These are phyloP conservation scores for Cephus rjabovi DNA, from an alignment of 2,888 invertebrate genomes.

Conservation along the genomic window DNA sequence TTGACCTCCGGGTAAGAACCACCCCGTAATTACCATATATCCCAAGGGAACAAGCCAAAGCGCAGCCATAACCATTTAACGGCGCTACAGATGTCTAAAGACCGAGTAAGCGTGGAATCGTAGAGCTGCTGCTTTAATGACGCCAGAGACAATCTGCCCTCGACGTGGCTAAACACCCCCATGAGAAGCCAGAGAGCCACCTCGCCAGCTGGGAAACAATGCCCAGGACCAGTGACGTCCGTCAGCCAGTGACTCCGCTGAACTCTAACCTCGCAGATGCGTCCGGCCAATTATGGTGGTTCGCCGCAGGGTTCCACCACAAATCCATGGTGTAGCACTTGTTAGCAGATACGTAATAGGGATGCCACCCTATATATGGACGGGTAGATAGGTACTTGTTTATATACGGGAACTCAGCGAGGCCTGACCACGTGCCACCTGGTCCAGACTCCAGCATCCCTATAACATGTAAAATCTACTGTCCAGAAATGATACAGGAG, in stretches of 20 bases:
- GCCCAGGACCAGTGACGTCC: neutral
- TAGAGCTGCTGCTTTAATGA: neutral
- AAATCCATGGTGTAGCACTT: neutral
- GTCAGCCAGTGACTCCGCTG: neutral
- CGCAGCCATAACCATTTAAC: neutral
- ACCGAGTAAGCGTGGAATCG: neutral
- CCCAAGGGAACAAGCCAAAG: neutral
- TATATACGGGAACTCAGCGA: neutral
- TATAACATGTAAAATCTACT: neutral
- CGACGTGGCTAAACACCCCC: neutral
- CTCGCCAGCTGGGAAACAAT: too few relatives aligned
- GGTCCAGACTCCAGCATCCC: neutral
- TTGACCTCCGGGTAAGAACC: neutral
- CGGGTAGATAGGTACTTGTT: neutral
- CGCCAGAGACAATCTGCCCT: neutral
- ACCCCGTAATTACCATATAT: neutral
- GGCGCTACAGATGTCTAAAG: neutral
- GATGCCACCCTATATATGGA: conserved; percentile 3
- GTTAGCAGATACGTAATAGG: conserved; percentile 4
- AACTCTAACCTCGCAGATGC: neutral
- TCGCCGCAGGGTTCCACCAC: neutral
- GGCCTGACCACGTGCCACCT: conserved; percentile 4
- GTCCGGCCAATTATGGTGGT: neutral
- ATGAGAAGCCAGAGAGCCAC: neutral
- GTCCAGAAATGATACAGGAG: neutral